Base-by-base conservation (phyloP, 2,888 invertebrate species). In the Drosophila villosipedis region DNA sequence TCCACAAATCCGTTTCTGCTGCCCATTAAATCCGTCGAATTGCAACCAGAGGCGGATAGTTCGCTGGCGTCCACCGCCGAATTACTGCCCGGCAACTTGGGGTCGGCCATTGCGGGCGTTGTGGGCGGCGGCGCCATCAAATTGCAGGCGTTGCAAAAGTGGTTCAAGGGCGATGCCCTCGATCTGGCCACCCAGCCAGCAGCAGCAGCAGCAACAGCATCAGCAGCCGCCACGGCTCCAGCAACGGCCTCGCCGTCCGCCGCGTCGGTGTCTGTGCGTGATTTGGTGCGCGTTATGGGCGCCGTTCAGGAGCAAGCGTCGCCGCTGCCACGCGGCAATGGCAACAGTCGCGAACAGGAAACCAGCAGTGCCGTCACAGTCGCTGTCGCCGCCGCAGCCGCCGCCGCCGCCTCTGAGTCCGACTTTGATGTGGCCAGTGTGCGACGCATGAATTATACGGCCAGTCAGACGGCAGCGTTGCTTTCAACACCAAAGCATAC, bases 281-380 rank as follows among this genome's bases (percentile, higher is more conserved):
- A 96, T 78, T 92, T 96, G 62, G 96, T 96, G 5, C 95, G 96
- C 86, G 96, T 95, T 0, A 95, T 96, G 91, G 96, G 96, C 1
- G 92, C 16, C 16, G 91, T 0, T 92, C 93, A 92, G 67, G 96
- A 96, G 5, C 64, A 67, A 19, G 16, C 61, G 4, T 59, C 25
- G 22, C 12, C 53, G n/a, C 12, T 19, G 35, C 63, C 22, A 1
- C 94, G 96, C 57, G 95, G 96, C n/a, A 97, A 97, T 93, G 97
- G 96, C 3, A 97, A 96, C 39, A 79, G 50, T 30, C 96, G 87
- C 93, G 54, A 74, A 94, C 80, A 95, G 95, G 65, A 96, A 95
- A 91, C 95, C 95, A 30, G 94, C 95, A 50, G 94, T 95, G 31
- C 95, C 95, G 89, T 95, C 95, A n/a, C 94, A 95, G 94, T 52